These are phyloP conservation scores for Indicator maculatus DNA, from an alignment of 2,113 vertebrate species.

Conservation along the genomic window DNA sequence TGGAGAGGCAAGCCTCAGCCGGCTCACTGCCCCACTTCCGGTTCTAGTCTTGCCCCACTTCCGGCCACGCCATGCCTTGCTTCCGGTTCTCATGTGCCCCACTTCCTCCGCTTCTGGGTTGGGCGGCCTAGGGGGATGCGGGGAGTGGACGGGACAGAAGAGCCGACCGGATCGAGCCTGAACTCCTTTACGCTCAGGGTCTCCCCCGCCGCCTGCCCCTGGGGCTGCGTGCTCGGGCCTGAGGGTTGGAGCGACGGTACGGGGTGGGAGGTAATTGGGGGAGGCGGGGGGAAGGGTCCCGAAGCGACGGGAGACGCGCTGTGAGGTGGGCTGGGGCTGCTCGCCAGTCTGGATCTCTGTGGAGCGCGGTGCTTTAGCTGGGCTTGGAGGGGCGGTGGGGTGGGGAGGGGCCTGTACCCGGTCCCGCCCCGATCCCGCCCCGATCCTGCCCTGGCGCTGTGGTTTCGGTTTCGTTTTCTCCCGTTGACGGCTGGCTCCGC, in stretches of 20 bases:
- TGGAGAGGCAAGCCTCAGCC: neutral
- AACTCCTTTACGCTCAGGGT: neutral
- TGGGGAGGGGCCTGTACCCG: neutral
- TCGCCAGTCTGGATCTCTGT: neutral
- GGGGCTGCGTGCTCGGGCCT: neutral
- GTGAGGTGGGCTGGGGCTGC: neutral
- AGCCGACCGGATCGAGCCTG: neutral
- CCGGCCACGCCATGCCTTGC: accelerated
- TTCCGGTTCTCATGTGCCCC: neutral
- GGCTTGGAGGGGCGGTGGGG: neutral
- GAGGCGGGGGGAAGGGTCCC: neutral
- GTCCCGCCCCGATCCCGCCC: neutral
- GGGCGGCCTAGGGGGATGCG: neutral
- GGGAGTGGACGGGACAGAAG: neutral
- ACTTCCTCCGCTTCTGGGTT: neutral
- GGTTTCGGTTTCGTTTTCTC: neutral
- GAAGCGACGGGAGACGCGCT: too few relatives aligned
- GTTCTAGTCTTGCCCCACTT: neutral
- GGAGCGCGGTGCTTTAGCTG: neutral
- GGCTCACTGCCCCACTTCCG: neutral
- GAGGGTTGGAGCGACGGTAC: neutral
- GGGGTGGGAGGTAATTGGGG: neutral
- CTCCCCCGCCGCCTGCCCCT: neutral
- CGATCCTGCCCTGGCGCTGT: too few relatives aligned
- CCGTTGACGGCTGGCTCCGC: neutral